Evolutionary conservation across 2,888 invertebrate species (phyloP).

Genomic region (Omphaloscelis lunosa): DNA sequence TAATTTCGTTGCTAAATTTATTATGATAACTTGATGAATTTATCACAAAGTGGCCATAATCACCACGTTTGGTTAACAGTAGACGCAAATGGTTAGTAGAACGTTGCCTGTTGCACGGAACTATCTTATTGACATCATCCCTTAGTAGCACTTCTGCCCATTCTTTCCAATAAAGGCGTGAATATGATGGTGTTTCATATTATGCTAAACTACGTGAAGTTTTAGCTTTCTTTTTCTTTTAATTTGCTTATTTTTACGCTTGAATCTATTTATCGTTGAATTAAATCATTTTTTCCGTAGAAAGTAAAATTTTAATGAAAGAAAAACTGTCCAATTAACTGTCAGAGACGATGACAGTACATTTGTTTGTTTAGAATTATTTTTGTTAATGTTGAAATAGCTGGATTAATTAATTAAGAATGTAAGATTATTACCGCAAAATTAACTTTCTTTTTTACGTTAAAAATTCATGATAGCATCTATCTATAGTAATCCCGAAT

Average conservation of each 20-base stretch:
- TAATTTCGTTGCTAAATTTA: background rate
- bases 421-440: no score
- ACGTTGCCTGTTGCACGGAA: background rate
- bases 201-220: background rate
- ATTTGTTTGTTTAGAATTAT: conserved; percentile 18
- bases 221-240: background rate
- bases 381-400: background rate
- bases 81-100: background rate
- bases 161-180: background rate
- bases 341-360: background rate
- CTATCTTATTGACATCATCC: background rate
- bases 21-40: background rate
- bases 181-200: background rate
- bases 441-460: background rate
- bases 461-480: no score
- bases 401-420: background rate
- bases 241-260: background rate
- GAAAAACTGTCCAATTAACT: conserved; percentile 16
- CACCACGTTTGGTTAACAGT: background rate
- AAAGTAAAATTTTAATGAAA: conserved; percentile 24
- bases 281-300: conserved; percentile 2
- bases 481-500: background rate
- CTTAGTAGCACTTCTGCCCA: background rate
- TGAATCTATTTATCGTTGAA: conserved; percentile 5
- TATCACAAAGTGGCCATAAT: background rate